Evolutionary conservation across 1,140 invertebrate genomes (phyloP), one percentile per base, ranked within the genome.

Genomic region (Laupala kohalensis): DNA sequence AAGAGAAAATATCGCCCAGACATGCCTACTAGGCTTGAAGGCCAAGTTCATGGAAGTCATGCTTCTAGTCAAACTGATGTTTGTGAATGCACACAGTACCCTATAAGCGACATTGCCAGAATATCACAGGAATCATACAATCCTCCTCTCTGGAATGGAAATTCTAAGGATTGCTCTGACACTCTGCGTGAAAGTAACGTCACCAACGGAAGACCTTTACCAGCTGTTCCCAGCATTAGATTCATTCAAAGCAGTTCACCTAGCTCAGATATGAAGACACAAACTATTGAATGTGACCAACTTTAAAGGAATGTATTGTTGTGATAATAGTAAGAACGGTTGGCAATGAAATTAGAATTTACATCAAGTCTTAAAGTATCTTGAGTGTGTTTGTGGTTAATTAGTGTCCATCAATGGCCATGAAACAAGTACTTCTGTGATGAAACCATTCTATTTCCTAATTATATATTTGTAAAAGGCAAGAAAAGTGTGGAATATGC

Each of bases 1-100:
- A 74, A 74, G 72, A 73, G 66, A 71, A 74, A 65, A 66, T 74
- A 74, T 62, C 29, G 74, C 3, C 30, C 66, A 23, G 73, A 74
- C 19, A 71, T 29, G 23, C 64, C 27, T 29, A 25, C n/a, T 9
- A 70, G n/a, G 13, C n/a, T 29, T 6, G 69, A 70, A 23, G 64
- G 28, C 28, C 29, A 68, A 5, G 6, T 29, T 6, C 25, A 30
- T 12, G 64, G 28, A 27, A 71, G 29, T 63, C 26, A 70, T 53
- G 37, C 67, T 25, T 67, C 71, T 67, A 71, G 71, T 71, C 71
- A 71, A n/a, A 68, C 29, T 25, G 29, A 53, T 30, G 70, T 28
- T 6, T 71, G 71, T 63, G 69, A 64, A 53, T 64, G 24, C 23
- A 15, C 15, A 13, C n/a, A 70, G 19, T 24, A 70, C 15, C 53